Percentiles rank a stretch among this genome's conserved stretches.
phyloP scores from a whole-genome alignment of 2,888 invertebrate species.

The Ochlodes sylvanus region DNA sequence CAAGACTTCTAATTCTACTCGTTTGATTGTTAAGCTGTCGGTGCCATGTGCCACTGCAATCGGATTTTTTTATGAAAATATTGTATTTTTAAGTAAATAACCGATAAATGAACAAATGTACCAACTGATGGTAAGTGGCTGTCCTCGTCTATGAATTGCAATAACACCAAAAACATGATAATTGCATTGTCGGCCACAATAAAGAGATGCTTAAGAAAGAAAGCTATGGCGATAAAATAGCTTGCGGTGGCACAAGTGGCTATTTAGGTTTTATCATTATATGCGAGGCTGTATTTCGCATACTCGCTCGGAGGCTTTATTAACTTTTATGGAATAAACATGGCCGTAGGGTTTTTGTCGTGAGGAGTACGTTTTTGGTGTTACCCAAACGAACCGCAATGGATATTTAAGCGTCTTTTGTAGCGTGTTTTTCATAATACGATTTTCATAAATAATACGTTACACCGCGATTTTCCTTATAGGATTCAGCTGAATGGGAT shows the following conservation, averaged over 20 bases:
- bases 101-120: too few relatives aligned
- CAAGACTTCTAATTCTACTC: too few relatives aligned
- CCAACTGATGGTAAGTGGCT: too few relatives aligned
- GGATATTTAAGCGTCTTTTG: slow-evolving; percentile 11
- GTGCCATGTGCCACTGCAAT: too few relatives aligned
- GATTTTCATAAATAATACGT: slow-evolving; percentile 9
- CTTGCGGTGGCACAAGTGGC: neutral
- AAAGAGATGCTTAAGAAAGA: too few relatives aligned
- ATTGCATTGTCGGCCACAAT: too few relatives aligned
- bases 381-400: slow-evolving; percentile 16
- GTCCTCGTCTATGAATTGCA: too few relatives aligned
- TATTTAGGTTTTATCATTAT: slow-evolving; percentile 17
- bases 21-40: too few relatives aligned
- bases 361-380: slow-evolving; percentile 11
- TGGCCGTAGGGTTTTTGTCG: slow-evolving; percentile 20
- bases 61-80: too few relatives aligned
- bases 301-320: slow-evolving; percentile 16
- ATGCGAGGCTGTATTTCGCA: slow-evolving; percentile 16
- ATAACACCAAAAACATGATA: too few relatives aligned
- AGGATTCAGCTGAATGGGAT: neutral
- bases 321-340: slow-evolving; percentile 31
- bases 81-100: too few relatives aligned
- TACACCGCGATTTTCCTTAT: neutral
- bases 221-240: neutral
- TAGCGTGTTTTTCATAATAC: neutral